These are phyloP conservation scores for Fratercula arctica DNA, from an alignment of 2,797 vertebrate species.

Conservation along the genomic window DNA sequence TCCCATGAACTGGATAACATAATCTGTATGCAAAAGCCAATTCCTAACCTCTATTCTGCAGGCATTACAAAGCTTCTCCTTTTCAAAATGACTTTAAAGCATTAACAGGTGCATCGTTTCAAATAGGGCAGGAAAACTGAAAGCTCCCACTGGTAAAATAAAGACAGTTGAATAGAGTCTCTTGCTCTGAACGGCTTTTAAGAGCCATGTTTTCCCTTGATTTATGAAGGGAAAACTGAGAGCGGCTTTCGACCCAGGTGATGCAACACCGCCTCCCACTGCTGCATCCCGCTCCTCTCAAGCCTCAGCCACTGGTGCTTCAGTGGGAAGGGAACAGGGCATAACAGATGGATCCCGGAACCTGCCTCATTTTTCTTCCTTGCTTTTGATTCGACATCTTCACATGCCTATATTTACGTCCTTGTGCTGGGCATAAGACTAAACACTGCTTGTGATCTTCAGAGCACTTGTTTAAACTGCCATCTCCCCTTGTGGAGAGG, in stretches of 20 bases:
- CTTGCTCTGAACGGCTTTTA: background rate
- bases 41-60: background rate
- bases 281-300: background rate
- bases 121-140: background rate
- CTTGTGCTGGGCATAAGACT: background rate
- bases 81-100: background rate
- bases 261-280: slow-evolving; percentile 3
- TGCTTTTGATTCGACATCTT: background rate
- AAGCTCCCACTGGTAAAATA: slow-evolving; percentile 21
- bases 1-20: background rate
- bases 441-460: background rate
- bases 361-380: background rate
- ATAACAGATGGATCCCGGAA: background rate
- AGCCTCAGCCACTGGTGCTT: background rate
- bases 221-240: background rate
- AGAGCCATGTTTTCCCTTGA: background rate
- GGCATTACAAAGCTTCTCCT: background rate
- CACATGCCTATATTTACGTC: background rate
- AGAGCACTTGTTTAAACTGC: background rate
- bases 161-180: background rate
- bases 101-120: background rate
- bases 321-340: background rate
- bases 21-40: background rate
- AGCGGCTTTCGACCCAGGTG: rapidly evolving
- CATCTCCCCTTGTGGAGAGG: background rate